Conservation (phyloP, 2,113 vertebrate genomes). For the Neolamprologus kungweensis region DNA sequence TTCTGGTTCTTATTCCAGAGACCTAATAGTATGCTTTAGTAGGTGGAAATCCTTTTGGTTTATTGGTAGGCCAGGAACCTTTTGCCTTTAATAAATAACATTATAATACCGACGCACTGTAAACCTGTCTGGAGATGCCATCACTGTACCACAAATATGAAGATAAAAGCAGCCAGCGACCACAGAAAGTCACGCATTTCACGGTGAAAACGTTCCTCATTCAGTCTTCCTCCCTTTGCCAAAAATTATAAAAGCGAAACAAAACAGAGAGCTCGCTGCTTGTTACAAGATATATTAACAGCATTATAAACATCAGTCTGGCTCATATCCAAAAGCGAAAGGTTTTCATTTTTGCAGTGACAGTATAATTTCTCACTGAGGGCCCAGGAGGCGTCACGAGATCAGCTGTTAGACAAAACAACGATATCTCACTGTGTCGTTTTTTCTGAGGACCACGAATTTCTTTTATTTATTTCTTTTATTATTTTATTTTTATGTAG, state of each 20-base stretch:
- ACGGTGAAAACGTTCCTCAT: constrained; percentile 66
- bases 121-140: constrained; percentile 72
- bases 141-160: constrained; percentile 72
- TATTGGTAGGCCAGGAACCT: neutral
- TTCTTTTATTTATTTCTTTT: fast-evolving
- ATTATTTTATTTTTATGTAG: neutral
- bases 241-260: constrained; percentile 84
- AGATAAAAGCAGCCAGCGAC: constrained; percentile 75
- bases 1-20: neutral
- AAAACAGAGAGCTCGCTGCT: constrained; percentile 68
- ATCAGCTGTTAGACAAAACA: neutral
- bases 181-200: constrained; percentile 74
- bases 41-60: neutral
- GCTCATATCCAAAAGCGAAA: neutral
- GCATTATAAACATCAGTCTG: neutral
- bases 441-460: neutral
- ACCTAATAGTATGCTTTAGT: neutral
- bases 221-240: constrained; percentile 79
- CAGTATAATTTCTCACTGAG: neutral
- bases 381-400: neutral
- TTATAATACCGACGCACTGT: constrained; percentile 79
- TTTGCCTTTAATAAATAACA: neutral
- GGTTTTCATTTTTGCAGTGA: neutral
- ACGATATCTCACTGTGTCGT: neutral
- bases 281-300: neutral